Base-by-base conservation (phyloP, 35 echinoderm and acorn worm genomes). In the Ptychodera flava region DNA sequence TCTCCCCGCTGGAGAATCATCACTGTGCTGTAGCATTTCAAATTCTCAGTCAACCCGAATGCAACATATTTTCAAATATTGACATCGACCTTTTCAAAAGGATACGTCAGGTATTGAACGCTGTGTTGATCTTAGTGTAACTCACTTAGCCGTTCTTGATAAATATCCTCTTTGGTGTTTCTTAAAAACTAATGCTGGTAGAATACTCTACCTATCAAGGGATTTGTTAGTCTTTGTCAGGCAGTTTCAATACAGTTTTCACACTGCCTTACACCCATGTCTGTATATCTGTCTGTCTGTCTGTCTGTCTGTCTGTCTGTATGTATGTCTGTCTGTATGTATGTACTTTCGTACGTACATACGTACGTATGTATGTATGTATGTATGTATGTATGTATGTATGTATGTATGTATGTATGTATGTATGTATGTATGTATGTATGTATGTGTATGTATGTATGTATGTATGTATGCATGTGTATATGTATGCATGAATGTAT, bases 11-110 rank as follows among this genome's bases (percentile, higher is more conserved):
- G 16, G 92, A 97, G 52, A 97, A 97, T 16, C 95, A 97, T 52
- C 95, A 97, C 33, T 93, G 95, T 88, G 90, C 95, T 16, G 95
- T 97, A 10, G 95, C 95, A 38, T 97, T 97, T 76, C 91, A 91
- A 81, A 97, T 97, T 35, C 85, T 97, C n/a, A 88, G 95, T 78
- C 93, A 91, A 35, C 95, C 95, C 16, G 95, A 97, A 33, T 97
- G 84, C 81, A 97, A 97, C 85, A 93, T 97, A 31, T 94, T 97
- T 38, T 79, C 85, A 16, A 97, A 92, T 87, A 32, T 87, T 1
- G 84, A 86, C 0, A 35, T 36, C 30, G 93, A 95, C 16, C 27
- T 78, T 35, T 95, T 86, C 79, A 95, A 89, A 83, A 36, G 38
- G 10, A 86, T 95, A 22, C 77, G 93, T 29, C 89, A 95, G 93